Evolutionary conservation across 2,113 vertebrate species (phyloP).

Genomic region (Isurus oxyrinchus): DNA sequence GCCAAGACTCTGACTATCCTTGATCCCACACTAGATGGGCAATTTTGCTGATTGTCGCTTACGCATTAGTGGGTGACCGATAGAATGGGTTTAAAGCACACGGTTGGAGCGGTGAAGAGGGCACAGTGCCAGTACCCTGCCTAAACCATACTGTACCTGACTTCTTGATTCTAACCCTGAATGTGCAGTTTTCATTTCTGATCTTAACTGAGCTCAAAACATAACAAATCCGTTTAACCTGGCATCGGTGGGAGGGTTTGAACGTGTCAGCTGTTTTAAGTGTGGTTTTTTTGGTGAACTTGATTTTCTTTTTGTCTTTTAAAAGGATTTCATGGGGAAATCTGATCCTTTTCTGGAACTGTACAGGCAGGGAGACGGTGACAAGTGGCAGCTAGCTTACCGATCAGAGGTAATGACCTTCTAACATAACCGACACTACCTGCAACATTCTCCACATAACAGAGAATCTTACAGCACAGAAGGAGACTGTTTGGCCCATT

Average conservation of each 20-base stretch:
- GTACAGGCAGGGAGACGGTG: conserved; percentile 67
- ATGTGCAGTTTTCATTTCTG: neutral
- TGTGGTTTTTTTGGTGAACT: neutral
- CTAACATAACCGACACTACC: neutral
- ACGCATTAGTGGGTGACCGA: neutral
- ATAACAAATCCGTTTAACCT: neutral
- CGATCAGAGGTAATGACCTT: conserved; percentile 72
- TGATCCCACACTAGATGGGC: neutral
- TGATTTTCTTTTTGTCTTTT: conserved; percentile 26
- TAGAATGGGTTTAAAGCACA: neutral
- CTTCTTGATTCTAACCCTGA: neutral
- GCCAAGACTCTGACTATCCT: neutral
- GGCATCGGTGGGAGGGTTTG: neutral
- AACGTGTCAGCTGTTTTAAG: neutral
- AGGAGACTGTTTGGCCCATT: neutral
- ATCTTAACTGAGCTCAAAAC: neutral
- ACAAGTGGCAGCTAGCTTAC: conserved; percentile 77
- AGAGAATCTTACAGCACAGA: neutral
- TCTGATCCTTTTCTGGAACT: conserved; percentile 86
- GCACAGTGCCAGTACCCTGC: neutral
- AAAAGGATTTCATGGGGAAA: conserved; percentile 85
- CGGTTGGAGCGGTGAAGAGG: neutral
- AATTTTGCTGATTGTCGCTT: neutral
- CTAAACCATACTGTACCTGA: neutral
- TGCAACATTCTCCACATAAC: neutral